A percentile compares a stretch with the other conserved stretches of the same genome.
Evolutionary conservation across 2,888 invertebrate genomes (phyloP).

Genomic region (Encarsia formosa): DNA sequence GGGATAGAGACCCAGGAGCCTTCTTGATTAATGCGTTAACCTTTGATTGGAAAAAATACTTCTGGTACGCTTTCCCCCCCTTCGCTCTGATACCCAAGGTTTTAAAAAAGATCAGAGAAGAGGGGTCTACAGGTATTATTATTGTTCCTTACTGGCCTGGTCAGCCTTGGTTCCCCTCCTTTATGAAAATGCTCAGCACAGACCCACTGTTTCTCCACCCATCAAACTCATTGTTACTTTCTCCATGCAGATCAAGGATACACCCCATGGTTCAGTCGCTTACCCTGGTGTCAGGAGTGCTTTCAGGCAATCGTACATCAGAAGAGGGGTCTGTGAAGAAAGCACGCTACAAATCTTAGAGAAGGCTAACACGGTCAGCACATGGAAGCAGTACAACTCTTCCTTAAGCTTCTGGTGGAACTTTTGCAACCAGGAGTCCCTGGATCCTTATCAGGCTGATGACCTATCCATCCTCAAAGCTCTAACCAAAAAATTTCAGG

Average conservation of each 20-base stretch:
- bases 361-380: not conserved
- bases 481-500: not conserved
- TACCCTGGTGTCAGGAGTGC: not conserved
- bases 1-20: not conserved
- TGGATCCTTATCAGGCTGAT: not conserved
- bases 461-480: not conserved
- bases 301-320: no score
- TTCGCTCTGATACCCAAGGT: slow-evolving; percentile 18
- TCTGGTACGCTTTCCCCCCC: not conserved
- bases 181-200: slow-evolving; percentile 7
- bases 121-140: slow-evolving; percentile 34
- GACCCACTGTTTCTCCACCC: slow-evolving; percentile 19
- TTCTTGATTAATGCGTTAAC: not conserved
- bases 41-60: slow-evolving; percentile 4
- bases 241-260: slow-evolving; percentile 29
- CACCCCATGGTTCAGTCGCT: slow-evolving; percentile 28
- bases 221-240: slow-evolving; percentile 29
- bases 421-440: not conserved
- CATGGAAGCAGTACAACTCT: not conserved
- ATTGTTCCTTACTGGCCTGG: slow-evolving; percentile 37
- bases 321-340: not conserved
- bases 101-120: no score
- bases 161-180: slow-evolving; percentile 35
- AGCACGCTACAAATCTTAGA: not conserved
- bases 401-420: not conserved